Evolutionary conservation across 30 jellyfish, hydroid and myxozoan genomes (phyloP), one percentile per base, ranked within the genome.

Genomic region (Aurelia sp.): DNA sequence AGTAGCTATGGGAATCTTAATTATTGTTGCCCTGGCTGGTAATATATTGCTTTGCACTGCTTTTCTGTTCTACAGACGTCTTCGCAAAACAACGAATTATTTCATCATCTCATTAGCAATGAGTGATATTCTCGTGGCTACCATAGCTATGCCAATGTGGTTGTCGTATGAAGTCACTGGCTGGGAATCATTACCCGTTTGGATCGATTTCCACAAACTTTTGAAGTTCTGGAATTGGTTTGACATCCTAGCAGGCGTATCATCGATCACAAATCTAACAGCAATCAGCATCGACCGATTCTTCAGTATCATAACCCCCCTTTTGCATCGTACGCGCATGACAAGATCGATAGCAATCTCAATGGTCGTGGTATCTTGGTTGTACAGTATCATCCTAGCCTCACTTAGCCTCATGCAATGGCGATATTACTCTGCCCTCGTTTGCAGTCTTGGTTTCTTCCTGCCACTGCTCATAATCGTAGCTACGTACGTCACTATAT

Each of bases 111-210:
- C 98, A 13, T 87, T 91, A 31, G 96, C 98, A 3, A 53, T 91
- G 38, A 91, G 98, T 53, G 98, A 91, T 72, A 47, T 91, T 4
- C 65, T 91, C 19, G 98, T 91, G 0, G 98, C 97, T 7, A 19
- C 93, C 4, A 64, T 91, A 1, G 88, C 97, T 8, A 91, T 91
- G 91, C 98, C 98, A 12, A 69, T 91, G 74, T 91, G 98, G 98
- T 33, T 91, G 51, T 85, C 97, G 8, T 68, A 82, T 61, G 98
- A 85, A 59, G 77, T 91, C 40, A 84, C 92, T 6, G 96, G 74
- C 41, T 82, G 91, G 95, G 76, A 57, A 24, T 35, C 67, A 11
- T 76, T 91, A 48, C 98, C 98, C 20, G 41, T 27, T 20, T 91
- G 96, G 96, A 85, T 91, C 60, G 88, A 91, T 30, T 64, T 57